phyloP scores from a whole-genome alignment of 2,113 vertebrate species.

The Pseudorasbora parva region DNA sequence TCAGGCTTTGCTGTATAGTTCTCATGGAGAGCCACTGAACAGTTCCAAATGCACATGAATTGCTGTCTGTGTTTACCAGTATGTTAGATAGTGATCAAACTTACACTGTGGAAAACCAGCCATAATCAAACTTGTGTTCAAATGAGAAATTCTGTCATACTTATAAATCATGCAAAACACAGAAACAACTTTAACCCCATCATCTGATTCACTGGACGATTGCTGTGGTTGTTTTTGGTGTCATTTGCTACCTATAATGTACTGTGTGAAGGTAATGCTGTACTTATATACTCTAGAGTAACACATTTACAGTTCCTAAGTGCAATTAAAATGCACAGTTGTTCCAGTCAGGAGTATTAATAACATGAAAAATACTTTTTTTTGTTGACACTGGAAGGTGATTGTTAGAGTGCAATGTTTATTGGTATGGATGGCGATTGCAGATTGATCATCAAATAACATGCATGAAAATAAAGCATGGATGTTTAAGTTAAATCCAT shows the following conservation, averaged over 20 bases:
- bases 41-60: constrained; percentile 57
- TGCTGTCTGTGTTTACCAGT: constrained; percentile 66
- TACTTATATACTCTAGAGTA: constrained; percentile 22
- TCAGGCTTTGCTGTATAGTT: neutral
- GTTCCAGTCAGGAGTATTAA: constrained; percentile 10
- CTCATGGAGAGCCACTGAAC: neutral
- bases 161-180: neutral
- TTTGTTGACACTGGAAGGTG: constrained; percentile 20
- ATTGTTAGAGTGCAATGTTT: neutral
- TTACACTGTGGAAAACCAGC: neutral
- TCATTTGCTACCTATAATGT: constrained; percentile 20
- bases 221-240: neutral
- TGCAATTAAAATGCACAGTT: constrained; percentile 13
- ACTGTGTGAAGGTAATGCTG: neutral
- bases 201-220: constrained; percentile 12
- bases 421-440: neutral
- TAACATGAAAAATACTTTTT: neutral
- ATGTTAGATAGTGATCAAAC: neutral
- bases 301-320: neutral
- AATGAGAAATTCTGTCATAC: no score
- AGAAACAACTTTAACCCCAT: neutral
- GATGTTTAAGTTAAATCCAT: neutral
- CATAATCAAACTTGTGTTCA: neutral
- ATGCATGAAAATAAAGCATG: constrained; percentile 31
- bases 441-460: neutral